phyloP scores from a whole-genome alignment of 2,888 invertebrate species.

The Fissipunctia ypsillon region DNA sequence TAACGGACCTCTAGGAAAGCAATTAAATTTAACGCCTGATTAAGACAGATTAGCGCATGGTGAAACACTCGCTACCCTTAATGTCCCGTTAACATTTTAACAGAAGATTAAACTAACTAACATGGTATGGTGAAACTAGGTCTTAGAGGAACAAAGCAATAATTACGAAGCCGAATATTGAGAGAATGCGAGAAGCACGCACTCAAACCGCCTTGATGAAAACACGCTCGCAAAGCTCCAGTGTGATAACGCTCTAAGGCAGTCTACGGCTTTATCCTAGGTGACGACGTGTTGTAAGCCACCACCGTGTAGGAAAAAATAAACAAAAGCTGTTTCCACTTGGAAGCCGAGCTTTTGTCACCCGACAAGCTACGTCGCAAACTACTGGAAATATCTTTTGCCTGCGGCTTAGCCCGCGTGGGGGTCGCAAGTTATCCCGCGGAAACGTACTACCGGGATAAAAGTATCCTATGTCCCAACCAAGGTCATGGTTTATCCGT shows the following conservation, averaged over 20 bases:
- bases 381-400: background rate
- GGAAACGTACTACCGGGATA: background rate
- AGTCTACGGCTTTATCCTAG: constrained; percentile 6
- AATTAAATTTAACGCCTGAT: no score
- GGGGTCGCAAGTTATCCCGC: background rate
- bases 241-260: constrained; percentile 9
- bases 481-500: background rate
- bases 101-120: no score
- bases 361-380: background rate
- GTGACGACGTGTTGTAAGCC: constrained; percentile 25
- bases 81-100: no score
- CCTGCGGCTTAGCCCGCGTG: no score
- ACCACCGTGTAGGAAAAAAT: constrained; percentile 19
- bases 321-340: constrained; percentile 25
- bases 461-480: background rate
- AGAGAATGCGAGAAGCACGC: background rate
- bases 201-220: background rate
- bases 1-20: no score
- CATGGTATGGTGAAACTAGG: no score
- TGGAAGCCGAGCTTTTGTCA: constrained; percentile 20
- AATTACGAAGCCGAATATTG: no score
- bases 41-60: no score
- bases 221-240: background rate
- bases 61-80: no score
- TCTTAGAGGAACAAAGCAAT: no score